These are phyloP conservation scores for Gambusia holbrooki DNA, from an alignment of 2,113 vertebrate genomes.

Conservation along the genomic window DNA sequence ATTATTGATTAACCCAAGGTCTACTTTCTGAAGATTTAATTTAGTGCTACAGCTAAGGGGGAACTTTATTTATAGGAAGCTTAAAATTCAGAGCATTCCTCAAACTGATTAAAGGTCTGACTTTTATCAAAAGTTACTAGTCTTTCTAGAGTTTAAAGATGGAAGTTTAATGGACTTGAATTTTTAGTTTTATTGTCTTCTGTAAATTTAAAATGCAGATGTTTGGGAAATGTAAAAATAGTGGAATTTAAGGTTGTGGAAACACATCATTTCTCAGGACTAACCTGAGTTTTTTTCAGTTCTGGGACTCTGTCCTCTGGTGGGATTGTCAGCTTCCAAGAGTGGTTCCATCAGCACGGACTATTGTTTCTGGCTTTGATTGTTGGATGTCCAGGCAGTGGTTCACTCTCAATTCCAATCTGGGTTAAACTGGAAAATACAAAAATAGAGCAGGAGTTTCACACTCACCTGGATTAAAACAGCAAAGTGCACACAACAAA, in stretches of 20 bases:
- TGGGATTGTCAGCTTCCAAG: too few relatives aligned
- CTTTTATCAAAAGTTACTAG: too few relatives aligned
- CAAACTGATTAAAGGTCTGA: not conserved
- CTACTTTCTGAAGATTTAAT: too few relatives aligned
- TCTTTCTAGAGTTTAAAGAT: not conserved
- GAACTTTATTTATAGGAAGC: not conserved
- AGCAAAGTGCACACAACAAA: not conserved
- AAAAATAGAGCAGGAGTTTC: not conserved
- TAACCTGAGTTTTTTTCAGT: not conserved
- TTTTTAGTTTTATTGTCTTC: not conserved
- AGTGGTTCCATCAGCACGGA: not conserved
- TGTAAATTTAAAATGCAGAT: not conserved
- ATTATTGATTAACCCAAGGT: conserved; percentile 1
- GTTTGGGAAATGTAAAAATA: not conserved
- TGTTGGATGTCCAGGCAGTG: not conserved
- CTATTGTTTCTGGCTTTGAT: not conserved
- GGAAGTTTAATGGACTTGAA: not conserved
- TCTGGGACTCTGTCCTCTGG: not conserved
- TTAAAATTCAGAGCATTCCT: not conserved
- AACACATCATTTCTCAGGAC: not conserved
- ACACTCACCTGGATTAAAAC: not conserved
- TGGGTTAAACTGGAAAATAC: not conserved
- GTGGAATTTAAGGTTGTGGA: not conserved
- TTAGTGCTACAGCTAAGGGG: not conserved
- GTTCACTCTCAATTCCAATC: not conserved